A percentile compares a stretch with the other conserved stretches of the same genome.
Conservation (phyloP, 2,113 vertebrate species). For the Rafetus swinhoei region DNA sequence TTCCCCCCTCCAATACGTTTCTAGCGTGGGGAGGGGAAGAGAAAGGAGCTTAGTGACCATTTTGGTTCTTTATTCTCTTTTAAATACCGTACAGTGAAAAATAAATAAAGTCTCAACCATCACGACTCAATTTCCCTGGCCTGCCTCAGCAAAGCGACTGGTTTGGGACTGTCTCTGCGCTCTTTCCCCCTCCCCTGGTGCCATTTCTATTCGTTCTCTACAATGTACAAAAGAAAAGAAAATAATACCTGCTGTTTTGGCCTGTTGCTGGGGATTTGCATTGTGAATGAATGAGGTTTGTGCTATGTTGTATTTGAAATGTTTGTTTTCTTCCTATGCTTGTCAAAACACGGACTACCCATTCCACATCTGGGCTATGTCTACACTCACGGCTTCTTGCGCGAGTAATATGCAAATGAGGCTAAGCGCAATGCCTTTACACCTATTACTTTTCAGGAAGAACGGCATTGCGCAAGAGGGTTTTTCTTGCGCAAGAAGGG, state of each 20-base stretch:
- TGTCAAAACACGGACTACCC: accelerated
- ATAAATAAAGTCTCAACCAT: conserved; percentile 78
- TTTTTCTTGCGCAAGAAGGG: no score
- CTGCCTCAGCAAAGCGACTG: not conserved
- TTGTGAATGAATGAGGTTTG: not conserved
- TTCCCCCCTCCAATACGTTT: no score
- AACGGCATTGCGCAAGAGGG: no score
- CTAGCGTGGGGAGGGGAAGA: not conserved
- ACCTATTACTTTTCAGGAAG: no score
- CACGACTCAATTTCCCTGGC: conserved; percentile 14
- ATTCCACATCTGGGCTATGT: no score
- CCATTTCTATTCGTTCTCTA: not conserved
- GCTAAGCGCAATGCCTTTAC: no score
- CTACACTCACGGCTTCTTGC: no score
- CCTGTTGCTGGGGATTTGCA: accelerated
- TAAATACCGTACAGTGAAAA: conserved; percentile 82
- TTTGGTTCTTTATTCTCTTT: conserved; percentile 78
- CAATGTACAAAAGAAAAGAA: not conserved
- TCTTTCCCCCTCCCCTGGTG: no score
- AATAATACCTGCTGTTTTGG: not conserved
- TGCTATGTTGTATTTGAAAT: not conserved
- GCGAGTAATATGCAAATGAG: no score
- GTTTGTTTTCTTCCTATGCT: accelerated
- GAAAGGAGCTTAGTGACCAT: not conserved
- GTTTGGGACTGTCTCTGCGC: not conserved